Evolutionary conservation across 2,888 invertebrate genomes (phyloP).

Genomic region (Baccha elongata): DNA sequence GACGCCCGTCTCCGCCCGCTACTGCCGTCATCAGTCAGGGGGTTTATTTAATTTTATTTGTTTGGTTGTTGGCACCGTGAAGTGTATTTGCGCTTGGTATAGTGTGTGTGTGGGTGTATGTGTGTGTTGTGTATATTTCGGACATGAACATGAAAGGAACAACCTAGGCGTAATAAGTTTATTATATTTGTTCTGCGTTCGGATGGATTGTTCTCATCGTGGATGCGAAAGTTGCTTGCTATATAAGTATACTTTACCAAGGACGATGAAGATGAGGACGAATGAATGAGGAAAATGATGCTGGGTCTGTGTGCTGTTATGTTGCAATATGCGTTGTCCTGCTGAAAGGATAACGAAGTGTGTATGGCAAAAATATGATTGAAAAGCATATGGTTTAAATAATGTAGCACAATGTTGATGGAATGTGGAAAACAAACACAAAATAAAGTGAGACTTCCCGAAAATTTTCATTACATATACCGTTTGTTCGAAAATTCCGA

Average conservation of each 20-base stretch:
- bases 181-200: slow-evolving; percentile 70
- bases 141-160: slow-evolving; percentile 71
- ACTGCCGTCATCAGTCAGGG: slow-evolving; percentile 27
- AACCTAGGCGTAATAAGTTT: slow-evolving; percentile 71
- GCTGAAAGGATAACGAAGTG: slow-evolving; percentile 43
- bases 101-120: slow-evolving; percentile 9
- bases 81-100: slow-evolving; percentile 30
- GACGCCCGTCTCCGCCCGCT: not conserved
- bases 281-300: too few species aligned
- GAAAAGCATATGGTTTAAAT: slow-evolving; percentile 41
- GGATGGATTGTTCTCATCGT: slow-evolving; percentile 40
- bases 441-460: slow-evolving; percentile 59
- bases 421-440: slow-evolving; percentile 20
- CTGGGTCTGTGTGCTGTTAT: not conserved
- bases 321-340: slow-evolving; percentile 22
- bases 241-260: slow-evolving; percentile 5
- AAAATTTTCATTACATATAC: slow-evolving; percentile 62
- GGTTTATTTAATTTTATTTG: slow-evolving; percentile 62
- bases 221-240: slow-evolving; percentile 20
- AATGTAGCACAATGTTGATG: slow-evolving; percentile 1
- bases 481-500: slow-evolving; percentile 51
- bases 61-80: slow-evolving; percentile 58
- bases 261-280: slow-evolving; percentile 5
- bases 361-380: slow-evolving; percentile 59
- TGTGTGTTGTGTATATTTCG: slow-evolving; percentile 56